Percentiles rank a stretch among this genome's conserved stretches.
phyloP scores from a whole-genome alignment of 1,140 invertebrate genomes.

The Wasmannia auropunctata region DNA sequence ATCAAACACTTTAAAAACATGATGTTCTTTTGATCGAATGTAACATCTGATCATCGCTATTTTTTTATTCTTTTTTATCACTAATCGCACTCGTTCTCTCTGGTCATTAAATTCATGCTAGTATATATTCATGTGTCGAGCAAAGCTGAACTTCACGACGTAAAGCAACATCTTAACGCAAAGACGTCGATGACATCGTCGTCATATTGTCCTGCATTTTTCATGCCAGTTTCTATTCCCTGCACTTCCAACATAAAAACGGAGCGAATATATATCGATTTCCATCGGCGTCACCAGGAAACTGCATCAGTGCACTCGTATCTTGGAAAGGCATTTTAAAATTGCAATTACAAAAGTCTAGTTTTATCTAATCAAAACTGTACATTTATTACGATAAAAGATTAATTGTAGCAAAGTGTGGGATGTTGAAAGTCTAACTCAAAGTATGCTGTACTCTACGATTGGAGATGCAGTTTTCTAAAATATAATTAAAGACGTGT shows the following conservation, averaged over 20 bases:
- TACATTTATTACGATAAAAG: background rate
- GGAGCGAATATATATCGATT: background rate
- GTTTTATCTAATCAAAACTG: background rate
- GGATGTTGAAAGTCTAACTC: background rate
- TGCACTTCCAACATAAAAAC: slow-evolving; percentile 7
- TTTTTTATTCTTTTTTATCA: slow-evolving; percentile 2
- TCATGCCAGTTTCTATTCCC: background rate
- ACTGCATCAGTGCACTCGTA: background rate
- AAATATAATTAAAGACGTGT: background rate
- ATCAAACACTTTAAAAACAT: background rate
- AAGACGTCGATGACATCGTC: slow-evolving; percentile 2
- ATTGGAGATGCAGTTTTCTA: background rate
- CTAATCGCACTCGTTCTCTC: slow-evolving; percentile 4
- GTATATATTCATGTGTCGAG: background rate
- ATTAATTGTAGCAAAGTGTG: background rate
- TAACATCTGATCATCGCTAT: background rate
- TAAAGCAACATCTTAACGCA: slow-evolving; percentile 21
- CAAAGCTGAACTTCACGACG: background rate
- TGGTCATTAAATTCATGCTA: background rate
- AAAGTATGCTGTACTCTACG: background rate
- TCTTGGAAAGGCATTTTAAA: background rate
- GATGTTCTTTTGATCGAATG: background rate
- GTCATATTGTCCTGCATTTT: background rate
- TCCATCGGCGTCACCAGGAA: background rate
- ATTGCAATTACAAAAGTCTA: background rate